These are phyloP conservation scores for Ceratoteleas bidentatus DNA, from an alignment of 1,140 invertebrate species.

Conservation along the genomic window DNA sequence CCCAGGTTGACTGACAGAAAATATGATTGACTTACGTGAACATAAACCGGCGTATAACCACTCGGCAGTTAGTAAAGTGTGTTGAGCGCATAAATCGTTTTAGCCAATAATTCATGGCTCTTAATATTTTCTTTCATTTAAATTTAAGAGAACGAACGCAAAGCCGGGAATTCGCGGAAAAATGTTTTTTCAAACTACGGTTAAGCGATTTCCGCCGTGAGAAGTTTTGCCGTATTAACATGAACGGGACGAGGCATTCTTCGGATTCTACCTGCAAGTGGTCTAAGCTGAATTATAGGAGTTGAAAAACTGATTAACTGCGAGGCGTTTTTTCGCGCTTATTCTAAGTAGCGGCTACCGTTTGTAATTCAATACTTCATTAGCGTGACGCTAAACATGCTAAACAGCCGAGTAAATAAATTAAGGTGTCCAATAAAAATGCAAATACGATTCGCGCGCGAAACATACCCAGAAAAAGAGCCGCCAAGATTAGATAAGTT, in stretches of 20 bases:
- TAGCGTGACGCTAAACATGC: conserved; percentile 21
- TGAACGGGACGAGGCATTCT: conserved; percentile 23
- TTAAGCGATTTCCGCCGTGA: conserved; percentile 19
- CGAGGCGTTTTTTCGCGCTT: conserved; percentile 8
- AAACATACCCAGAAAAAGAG: conserved; percentile 20
- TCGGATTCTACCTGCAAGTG: conserved; percentile 18
- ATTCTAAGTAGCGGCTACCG: conserved; percentile 13
- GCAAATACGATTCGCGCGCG: conserved; percentile 24
- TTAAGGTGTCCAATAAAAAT: conserved; percentile 44
- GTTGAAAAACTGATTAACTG: conserved; percentile 32
- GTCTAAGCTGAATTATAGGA: conserved; percentile 8
- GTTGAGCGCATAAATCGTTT: conserved; percentile 29
- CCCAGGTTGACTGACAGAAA: conserved; percentile 33
- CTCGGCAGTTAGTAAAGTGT: conserved; percentile 28
- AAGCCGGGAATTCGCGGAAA: conserved; percentile 12
- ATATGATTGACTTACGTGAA: conserved; percentile 51
- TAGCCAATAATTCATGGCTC: conserved; percentile 29
- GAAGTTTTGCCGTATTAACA: conserved; percentile 19
- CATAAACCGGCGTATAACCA: conserved; percentile 26
- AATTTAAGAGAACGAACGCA: conserved; percentile 20
- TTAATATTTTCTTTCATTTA: conserved; percentile 45
- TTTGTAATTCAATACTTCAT: conserved; percentile 33
- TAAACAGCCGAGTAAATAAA: conserved; percentile 33
- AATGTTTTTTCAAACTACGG: conserved; percentile 22
- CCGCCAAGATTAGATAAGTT: conserved; percentile 44